Percentiles rank a stretch among this genome's conserved stretches.
Evolutionary conservation across 2,797 vertebrate species (phyloP).

Genomic region (Cheirogaleus major): DNA sequence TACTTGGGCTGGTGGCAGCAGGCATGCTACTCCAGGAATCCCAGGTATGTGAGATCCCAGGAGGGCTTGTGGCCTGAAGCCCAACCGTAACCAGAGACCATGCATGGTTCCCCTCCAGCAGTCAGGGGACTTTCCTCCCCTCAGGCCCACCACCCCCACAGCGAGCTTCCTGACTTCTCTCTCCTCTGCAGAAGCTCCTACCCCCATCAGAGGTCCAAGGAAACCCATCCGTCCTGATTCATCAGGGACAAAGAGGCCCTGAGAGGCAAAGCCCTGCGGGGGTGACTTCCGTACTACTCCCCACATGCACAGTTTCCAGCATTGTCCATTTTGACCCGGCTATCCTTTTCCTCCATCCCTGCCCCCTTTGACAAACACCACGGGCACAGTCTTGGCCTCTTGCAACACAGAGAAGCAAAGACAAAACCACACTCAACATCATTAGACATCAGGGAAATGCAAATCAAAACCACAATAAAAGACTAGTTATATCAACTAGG

Average conservation of each 20-base stretch:
- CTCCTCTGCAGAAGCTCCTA: background rate
- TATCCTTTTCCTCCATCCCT: background rate
- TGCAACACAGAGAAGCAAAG: background rate
- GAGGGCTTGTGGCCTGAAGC: constrained; percentile 21
- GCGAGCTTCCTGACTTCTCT: background rate
- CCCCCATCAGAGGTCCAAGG: background rate
- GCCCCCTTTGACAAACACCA: background rate
- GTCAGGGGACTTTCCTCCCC: background rate
- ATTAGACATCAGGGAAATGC: background rate
- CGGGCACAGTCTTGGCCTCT: background rate
- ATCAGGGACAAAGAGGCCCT: background rate
- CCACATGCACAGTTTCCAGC: background rate
- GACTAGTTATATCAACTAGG: background rate
- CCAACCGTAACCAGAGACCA: background rate
- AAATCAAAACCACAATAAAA: background rate
- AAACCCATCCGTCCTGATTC: background rate
- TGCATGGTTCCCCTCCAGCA: constrained; percentile 50
- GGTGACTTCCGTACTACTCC: background rate
- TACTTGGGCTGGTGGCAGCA: background rate
- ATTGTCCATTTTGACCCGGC: background rate
- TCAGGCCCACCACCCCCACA: background rate
- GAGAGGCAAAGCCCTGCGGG: background rate
- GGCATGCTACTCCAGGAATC: constrained; percentile 59
- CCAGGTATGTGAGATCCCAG: constrained; percentile 42
- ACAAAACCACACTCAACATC: background rate